Conservation (phyloP, 2,797 vertebrate species). For the Brachymystax lenok region DNA sequence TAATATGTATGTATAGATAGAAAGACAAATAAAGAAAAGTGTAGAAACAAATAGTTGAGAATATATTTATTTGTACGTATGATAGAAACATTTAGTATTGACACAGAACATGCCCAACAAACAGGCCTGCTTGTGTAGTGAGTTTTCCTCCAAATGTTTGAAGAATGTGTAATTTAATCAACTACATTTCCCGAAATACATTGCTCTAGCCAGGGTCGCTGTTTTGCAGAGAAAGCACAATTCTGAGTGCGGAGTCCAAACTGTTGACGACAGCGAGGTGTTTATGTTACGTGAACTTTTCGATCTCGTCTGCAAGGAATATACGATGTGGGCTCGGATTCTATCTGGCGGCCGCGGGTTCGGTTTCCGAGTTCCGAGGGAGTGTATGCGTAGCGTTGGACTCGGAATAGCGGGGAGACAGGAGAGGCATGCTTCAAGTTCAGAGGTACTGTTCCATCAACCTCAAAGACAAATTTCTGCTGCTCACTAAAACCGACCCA, state of each 20-base stretch:
- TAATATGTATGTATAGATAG: too few species aligned
- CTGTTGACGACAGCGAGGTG: conserved; percentile 17
- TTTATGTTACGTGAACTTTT: not conserved
- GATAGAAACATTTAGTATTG: not conserved
- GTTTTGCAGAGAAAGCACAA: conserved; percentile 46
- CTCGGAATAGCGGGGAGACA: conserved; percentile 36
- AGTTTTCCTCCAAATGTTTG: not conserved
- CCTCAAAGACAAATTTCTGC: too few species aligned
- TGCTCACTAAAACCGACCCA: not conserved
- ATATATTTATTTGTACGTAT: not conserved
- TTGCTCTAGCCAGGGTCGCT: conserved; percentile 15
- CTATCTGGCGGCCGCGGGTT: conserved; percentile 35
- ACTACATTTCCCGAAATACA: conserved; percentile 76
- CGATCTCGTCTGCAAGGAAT: conserved; percentile 27
- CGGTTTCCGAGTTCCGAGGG: conserved; percentile 50
- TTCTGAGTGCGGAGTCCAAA: conserved; percentile 43
- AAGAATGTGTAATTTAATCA: not conserved
- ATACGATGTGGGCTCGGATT: conserved; percentile 67
- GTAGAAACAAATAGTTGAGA: not conserved
- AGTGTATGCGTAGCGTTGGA: conserved; percentile 45
- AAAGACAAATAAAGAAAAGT: not conserved
- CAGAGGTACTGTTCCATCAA: conserved; percentile 57
- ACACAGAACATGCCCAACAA: not conserved
- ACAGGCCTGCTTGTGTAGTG: not conserved
- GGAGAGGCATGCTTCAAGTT: conserved; percentile 59